Percentiles rank a stretch among this genome's conserved stretches.
phyloP scores from a whole-genome alignment of 2,888 invertebrate genomes.

The Synanthedon tipuliformis region DNA sequence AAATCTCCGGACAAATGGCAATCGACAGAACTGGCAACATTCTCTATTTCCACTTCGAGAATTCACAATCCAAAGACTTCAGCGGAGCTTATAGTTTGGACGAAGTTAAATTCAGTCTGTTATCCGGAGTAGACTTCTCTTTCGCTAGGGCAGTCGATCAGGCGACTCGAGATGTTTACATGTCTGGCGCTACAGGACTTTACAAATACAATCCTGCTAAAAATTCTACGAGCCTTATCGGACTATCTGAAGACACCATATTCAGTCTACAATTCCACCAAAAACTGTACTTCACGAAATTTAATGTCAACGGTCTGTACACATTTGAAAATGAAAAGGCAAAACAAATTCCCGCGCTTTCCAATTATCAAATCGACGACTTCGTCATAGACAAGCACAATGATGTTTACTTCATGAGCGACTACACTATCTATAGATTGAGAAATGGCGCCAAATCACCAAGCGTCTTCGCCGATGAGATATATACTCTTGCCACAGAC shows the following conservation, averaged over 20 bases:
- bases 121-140: slow-evolving; percentile 34
- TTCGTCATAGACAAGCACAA: slow-evolving; percentile 38
- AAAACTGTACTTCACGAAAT: slow-evolving; percentile 34
- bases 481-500: slow-evolving; percentile 37
- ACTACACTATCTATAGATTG: slow-evolving; percentile 28
- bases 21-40: slow-evolving; percentile 36
- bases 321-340: slow-evolving; percentile 25
- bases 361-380: slow-evolving; percentile 36
- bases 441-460: slow-evolving; percentile 28
- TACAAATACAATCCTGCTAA: slow-evolving; percentile 27
- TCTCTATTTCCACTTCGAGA: slow-evolving; percentile 42
- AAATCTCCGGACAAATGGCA: slow-evolving; percentile 42
- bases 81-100: slow-evolving; percentile 39
- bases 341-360: slow-evolving; percentile 19
- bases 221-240: slow-evolving; percentile 23
- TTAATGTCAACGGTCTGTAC: slow-evolving; percentile 27
- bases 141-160: slow-evolving; percentile 43
- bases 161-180: slow-evolving; percentile 29
- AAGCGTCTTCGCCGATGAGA: slow-evolving; percentile 26
- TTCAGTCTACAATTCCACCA: slow-evolving; percentile 43
- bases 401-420: slow-evolving; percentile 41
- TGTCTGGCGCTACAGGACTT: slow-evolving; percentile 36
- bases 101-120: slow-evolving; percentile 21
- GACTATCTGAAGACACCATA: slow-evolving; percentile 32
- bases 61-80: slow-evolving; percentile 20